Evolutionary conservation across 2,888 invertebrate genomes (phyloP).

Genomic region (Melanchra persicariae): DNA sequence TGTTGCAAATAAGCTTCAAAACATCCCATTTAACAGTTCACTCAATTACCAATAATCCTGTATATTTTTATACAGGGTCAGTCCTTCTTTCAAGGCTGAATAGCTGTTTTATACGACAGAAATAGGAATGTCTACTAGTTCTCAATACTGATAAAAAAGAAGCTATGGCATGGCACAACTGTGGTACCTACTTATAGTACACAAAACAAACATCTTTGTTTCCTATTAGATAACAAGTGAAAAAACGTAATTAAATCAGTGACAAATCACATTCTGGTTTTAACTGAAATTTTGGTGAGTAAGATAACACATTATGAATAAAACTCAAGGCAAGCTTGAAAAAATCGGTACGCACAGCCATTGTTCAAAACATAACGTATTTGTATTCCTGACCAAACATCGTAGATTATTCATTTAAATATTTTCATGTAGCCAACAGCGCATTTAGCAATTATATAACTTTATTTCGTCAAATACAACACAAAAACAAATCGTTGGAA

Average conservation of each 20-base stretch:
- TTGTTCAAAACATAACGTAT: conserved; percentile 13
- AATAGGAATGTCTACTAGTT: neutral
- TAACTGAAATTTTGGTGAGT: neutral
- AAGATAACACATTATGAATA: conserved; percentile 8
- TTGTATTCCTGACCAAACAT: neutral
- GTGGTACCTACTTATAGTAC: conserved; percentile 1
- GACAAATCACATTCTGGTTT: conserved; percentile 13
- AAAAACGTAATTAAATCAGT: conserved; percentile 6
- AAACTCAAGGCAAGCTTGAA: neutral
- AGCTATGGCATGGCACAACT: conserved; percentile 7
- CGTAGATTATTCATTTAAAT: neutral
- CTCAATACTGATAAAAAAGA: conserved; percentile 5
- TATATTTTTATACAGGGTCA: neutral
- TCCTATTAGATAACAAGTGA: neutral
- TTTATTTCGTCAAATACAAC: conserved; percentile 49
- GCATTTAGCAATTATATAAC: conserved; percentile 61
- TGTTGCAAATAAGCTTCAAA: too few species aligned
- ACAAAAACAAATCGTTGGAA: conserved; percentile 55
- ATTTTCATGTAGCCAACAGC: conserved; percentile 13
- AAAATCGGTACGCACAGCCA: neutral
- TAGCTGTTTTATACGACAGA: neutral
- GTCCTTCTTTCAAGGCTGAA: neutral
- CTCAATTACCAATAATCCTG: too few species aligned
- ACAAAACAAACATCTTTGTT: conserved; percentile 11
- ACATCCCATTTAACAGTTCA: too few species aligned